Conservation (phyloP, 2,113 vertebrate species). For the Accipiter virgatus region DNA sequence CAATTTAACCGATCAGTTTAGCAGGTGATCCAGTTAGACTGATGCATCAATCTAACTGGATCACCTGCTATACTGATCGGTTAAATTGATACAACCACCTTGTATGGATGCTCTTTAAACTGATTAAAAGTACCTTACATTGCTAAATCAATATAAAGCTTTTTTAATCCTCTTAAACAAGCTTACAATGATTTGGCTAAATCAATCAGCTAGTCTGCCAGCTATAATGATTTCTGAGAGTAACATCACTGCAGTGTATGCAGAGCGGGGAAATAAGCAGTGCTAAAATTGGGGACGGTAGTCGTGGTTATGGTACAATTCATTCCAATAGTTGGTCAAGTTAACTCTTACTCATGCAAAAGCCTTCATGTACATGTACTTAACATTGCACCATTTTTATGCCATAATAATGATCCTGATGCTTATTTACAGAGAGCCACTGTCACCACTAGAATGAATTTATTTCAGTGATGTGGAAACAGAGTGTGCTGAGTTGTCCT, state of each 20-base stretch:
- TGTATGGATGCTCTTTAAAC: slow-evolving; percentile 5
- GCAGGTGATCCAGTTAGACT: background rate
- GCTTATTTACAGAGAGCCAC: background rate
- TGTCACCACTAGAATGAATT: background rate
- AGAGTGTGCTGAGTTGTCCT: background rate
- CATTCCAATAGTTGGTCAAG: background rate
- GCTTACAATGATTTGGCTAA: slow-evolving; percentile 15
- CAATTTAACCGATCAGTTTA: background rate
- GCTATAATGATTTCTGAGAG: background rate
- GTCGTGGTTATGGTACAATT: background rate
- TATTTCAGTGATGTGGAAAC: background rate
- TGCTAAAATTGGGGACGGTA: background rate
- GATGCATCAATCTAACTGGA: background rate
- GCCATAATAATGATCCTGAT: background rate
- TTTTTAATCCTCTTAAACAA: slow-evolving; percentile 56
- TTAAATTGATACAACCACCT: slow-evolving; percentile 2
- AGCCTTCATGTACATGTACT: background rate
- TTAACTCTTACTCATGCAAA: background rate
- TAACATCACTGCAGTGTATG: background rate
- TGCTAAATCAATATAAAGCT: slow-evolving; percentile 52
- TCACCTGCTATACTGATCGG: background rate
- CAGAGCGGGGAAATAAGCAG: background rate
- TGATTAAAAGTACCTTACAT: slow-evolving; percentile 32
- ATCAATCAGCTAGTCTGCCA: slow-evolving; percentile 21
- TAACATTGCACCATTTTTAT: background rate